phyloP scores from a whole-genome alignment of 2,797 vertebrate species.

The Oceanodroma leucorhoa region DNA sequence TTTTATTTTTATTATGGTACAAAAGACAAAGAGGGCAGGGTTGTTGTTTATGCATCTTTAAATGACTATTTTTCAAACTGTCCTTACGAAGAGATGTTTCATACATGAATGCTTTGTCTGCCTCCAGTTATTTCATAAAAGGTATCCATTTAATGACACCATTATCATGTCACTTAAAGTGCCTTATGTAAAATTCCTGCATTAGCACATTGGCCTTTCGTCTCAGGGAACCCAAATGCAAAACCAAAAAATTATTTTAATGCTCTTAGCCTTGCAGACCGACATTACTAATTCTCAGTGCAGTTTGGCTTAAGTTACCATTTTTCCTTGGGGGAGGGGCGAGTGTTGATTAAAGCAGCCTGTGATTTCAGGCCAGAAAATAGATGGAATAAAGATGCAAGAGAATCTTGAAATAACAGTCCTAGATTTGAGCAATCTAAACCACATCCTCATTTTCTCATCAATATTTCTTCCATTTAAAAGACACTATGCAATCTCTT shows the following conservation, averaged over 20 bases:
- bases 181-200: constrained; percentile 33
- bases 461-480: not conserved
- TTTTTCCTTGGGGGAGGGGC: not conserved
- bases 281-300: constrained; percentile 7
- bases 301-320: constrained; percentile 3
- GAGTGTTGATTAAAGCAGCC: not conserved
- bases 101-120: constrained; percentile 12
- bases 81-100: not conserved
- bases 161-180: constrained; percentile 36
- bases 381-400: not conserved
- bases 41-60: not conserved
- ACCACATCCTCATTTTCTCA: not conserved
- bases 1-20: not conserved
- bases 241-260: constrained; percentile 49
- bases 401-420: not conserved
- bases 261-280: constrained; percentile 8
- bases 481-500: not conserved
- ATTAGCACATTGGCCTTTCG: constrained; percentile 33
- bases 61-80: not conserved
- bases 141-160: constrained; percentile 25
- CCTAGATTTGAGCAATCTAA: not conserved
- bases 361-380: not conserved
- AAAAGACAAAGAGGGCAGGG: not conserved
- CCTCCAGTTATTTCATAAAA: constrained; percentile 12
- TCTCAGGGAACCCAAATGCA: not conserved